Evolutionary conservation across 2,113 vertebrate genomes (phyloP).

Genomic region (Engystomops pustulosus): DNA sequence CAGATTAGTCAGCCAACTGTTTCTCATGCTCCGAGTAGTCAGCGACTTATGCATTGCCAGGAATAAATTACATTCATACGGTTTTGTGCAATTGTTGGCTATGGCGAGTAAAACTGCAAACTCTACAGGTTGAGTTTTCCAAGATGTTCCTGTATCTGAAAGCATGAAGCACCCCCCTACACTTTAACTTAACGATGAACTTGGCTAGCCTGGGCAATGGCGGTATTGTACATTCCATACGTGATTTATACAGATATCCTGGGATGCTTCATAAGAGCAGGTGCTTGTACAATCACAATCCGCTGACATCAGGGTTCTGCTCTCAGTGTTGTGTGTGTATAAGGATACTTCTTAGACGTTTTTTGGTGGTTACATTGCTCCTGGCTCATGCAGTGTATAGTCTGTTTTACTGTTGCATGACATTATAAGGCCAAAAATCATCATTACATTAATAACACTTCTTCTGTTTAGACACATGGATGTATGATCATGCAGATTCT

Average conservation of each 20-base stretch:
- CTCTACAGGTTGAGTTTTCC: slow-evolving; percentile 2
- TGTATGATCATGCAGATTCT: neutral
- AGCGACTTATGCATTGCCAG: neutral
- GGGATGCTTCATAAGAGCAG: slow-evolving; percentile 34
- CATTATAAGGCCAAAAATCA: neutral
- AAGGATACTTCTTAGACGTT: neutral
- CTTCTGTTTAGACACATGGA: neutral
- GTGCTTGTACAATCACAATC: slow-evolving; percentile 5
- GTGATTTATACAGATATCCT: slow-evolving; percentile 44
- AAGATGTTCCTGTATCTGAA: neutral
- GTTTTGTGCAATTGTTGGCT: slow-evolving; percentile 5
- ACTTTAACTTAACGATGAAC: slow-evolving; percentile 42
- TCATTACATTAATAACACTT: neutral
- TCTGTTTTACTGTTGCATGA: neutral
- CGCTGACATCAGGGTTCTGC: slow-evolving; percentile 19
- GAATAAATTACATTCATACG: slow-evolving; percentile 28
- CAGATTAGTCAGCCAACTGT: neutral
- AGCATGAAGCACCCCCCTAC: slow-evolving; percentile 12
- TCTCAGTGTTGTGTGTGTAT: slow-evolving; percentile 20
- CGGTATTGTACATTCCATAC: slow-evolving; percentile 8
- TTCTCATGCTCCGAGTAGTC: neutral
- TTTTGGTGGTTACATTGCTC: neutral
- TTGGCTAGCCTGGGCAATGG: neutral
- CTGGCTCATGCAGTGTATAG: neutral
- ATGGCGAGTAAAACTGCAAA: neutral